Evolutionary conservation across 1,140 invertebrate genomes (phyloP), one percentile per base, ranked within the genome.

Genomic region (Aphelinus atriplicis): DNA sequence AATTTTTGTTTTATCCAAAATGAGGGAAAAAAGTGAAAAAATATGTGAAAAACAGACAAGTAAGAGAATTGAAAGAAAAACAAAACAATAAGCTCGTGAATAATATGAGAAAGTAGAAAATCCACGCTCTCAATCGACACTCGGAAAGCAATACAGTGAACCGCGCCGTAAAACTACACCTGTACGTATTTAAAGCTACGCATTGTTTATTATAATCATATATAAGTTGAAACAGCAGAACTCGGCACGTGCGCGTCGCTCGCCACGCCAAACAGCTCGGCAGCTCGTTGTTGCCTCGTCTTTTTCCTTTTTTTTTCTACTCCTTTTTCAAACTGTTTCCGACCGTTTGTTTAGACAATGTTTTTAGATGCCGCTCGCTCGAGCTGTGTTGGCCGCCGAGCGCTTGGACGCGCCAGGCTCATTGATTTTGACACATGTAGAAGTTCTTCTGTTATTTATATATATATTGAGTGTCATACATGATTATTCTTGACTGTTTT

Each of bases 171-270:
- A 78, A 85, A 84, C 81, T 83, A 83, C 83, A 75, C 47, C 73
- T 86, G 85, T 86, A 88, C 86, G 85, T 86, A 87, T 82, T 80
- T 82, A 79, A 82, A 81, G 81, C 84, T 86, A 85, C 84, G 84
- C 82, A 87, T 86, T 82, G 85, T 86, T 87, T 75, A 75, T 70
- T 63, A 69, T 53, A 26, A 26, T 26, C 26, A 26, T 26, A 26
- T 26, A 26, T 26, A 26, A 26, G 26, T 26, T 26, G 26, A 26
- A 26, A 26, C 26, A 26, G 26, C 26, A 26, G 26, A 26, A 26
- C 26, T 26, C 26, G 26, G 26, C 26, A 26, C 26, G 26, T 26
- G 26, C 26, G 26, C 26, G 26, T 26, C 26, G 26, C 26, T 26
- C 26, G 26, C 26, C 26, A 26, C 26, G 26, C 26, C 26, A 26